These are phyloP conservation scores for Chrysomela aeneicollis DNA, from an alignment of 2,888 invertebrate genomes.

Conservation along the genomic window DNA sequence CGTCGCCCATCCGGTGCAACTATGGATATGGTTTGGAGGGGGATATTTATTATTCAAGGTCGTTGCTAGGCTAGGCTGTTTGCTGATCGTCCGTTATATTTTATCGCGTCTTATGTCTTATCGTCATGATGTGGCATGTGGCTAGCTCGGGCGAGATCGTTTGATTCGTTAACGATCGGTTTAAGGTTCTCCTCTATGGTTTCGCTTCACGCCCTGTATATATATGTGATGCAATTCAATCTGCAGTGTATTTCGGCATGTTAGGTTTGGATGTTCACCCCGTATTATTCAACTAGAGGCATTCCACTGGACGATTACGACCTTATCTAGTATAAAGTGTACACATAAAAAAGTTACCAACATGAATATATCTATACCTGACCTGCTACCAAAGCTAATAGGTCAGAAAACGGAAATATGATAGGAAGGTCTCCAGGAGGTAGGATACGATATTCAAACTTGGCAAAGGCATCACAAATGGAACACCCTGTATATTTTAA, in stretches of 20 bases:
- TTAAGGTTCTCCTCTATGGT: neutral
- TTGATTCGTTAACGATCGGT: constrained; percentile 17
- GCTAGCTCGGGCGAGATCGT: constrained; percentile 7
- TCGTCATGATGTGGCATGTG: no score
- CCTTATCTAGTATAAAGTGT: no score
- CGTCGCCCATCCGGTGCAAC: constrained; percentile 7
- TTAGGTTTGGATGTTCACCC: neutral
- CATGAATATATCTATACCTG: no score
- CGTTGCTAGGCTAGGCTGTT: constrained; percentile 29
- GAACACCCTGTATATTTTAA: no score
- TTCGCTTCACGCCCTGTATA: constrained; percentile 31
- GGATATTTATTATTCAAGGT: constrained; percentile 29
- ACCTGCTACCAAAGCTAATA: no score
- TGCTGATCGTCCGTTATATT: constrained; percentile 2
- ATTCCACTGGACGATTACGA: no score
- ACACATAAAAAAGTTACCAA: no score
- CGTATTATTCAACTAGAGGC: no score
- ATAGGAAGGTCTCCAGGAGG: no score
- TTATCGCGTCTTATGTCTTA: constrained; percentile 11
- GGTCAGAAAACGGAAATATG: no score
- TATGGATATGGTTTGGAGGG: neutral
- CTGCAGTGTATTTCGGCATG: neutral
- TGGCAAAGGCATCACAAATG: no score
- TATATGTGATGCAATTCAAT: neutral
- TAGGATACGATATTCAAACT: no score